Conservation (phyloP, 2,888 invertebrate species). For the Parasteatoda lunata region DNA sequence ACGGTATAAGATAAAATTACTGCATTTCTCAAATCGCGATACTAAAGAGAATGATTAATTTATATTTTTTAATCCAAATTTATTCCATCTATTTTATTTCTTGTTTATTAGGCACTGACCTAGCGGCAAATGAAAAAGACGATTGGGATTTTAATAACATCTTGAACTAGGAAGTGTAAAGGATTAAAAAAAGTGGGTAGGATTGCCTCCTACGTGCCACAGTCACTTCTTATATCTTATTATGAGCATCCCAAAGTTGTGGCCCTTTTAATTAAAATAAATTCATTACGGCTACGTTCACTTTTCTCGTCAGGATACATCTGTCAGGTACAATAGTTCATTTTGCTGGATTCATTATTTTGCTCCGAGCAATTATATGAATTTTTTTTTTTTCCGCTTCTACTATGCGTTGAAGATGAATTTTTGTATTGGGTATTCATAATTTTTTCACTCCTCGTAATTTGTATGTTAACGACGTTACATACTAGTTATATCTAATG, state of each 20-base stretch:
- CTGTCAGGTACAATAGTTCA: slow-evolving; percentile 47
- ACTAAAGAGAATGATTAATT: too few relatives aligned
- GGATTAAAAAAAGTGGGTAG: slow-evolving; percentile 41
- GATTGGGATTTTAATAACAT: slow-evolving; percentile 48
- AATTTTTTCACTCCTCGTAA: neutral
- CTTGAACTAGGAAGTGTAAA: slow-evolving; percentile 47
- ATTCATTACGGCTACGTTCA: slow-evolving; percentile 58
- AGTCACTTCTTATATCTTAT: slow-evolving; percentile 57
- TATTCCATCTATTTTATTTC: slow-evolving; percentile 46
- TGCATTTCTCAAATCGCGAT: too few relatives aligned
- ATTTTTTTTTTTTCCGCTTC: neutral
- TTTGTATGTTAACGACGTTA: too few relatives aligned
- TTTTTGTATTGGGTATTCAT: neutral
- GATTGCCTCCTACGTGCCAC: slow-evolving; percentile 44
- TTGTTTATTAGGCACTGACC: slow-evolving; percentile 28
- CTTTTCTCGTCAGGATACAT: slow-evolving; percentile 50
- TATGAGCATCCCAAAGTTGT: slow-evolving; percentile 44
- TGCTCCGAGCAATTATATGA: neutral
- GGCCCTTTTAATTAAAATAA: slow-evolving; percentile 60
- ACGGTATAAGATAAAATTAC: too few relatives aligned
- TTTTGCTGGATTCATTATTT: slow-evolving; percentile 1
- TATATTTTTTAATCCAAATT: neutral
- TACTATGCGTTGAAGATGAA: neutral
- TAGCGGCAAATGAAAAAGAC: slow-evolving; percentile 25
- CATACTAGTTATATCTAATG: too few relatives aligned